phyloP scores from a whole-genome alignment of 2,888 invertebrate genomes.

The Tenthredo amoena region DNA sequence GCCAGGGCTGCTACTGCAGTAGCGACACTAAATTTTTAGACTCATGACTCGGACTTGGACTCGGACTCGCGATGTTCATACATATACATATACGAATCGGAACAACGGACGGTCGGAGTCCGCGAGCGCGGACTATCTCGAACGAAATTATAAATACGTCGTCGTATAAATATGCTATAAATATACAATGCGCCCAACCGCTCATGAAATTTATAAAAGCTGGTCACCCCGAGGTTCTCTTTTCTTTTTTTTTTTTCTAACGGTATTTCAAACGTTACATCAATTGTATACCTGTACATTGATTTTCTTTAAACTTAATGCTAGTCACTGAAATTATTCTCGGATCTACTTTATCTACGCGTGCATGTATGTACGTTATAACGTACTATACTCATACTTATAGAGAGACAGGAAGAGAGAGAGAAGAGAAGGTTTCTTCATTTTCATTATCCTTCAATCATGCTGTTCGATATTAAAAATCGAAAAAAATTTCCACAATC shows the following conservation, averaged over 20 bases:
- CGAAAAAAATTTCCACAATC: neutral
- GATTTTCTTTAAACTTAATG: neutral
- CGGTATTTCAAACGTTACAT: neutral
- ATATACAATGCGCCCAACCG: constrained; percentile 62
- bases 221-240: neutral
- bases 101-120: constrained; percentile 34
- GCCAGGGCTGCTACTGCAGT: neutral
- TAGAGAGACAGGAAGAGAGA: neutral
- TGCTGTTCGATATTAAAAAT: neutral
- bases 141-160: constrained; percentile 72
- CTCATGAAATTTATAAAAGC: constrained; percentile 18
- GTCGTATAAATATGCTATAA: constrained; percentile 70
- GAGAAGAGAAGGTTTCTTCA: neutral
- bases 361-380: neutral
- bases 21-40: neutral
- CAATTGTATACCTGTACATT: constrained; percentile 4
- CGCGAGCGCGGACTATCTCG: constrained; percentile 60
- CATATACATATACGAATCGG: constrained; percentile 18
- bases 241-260: neutral
- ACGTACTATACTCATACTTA: neutral
- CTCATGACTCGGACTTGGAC: neutral
- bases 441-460: no score
- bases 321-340: neutral
- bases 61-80: neutral
- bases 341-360: neutral